phyloP scores from a whole-genome alignment of 2,888 invertebrate genomes.

The Acanthosepion pharaonis region DNA sequence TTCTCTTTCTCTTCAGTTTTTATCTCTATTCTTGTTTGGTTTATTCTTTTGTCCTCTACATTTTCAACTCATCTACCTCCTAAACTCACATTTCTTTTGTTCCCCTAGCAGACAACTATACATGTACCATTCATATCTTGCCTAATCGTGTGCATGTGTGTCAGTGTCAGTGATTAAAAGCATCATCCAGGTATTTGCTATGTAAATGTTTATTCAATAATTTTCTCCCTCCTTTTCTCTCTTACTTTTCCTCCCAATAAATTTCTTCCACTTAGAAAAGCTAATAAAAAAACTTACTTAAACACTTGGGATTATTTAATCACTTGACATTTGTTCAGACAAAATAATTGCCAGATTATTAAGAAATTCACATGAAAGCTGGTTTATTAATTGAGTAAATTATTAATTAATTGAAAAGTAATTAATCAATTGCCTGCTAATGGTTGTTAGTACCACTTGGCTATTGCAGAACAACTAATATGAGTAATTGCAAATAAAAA shows the following conservation, averaged over 20 bases:
- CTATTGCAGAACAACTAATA: neutral
- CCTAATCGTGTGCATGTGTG: neutral
- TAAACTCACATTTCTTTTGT: neutral
- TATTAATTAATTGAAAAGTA: slow-evolving; percentile 2
- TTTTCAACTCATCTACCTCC: neutral
- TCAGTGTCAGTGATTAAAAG: neutral
- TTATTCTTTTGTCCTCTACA: neutral
- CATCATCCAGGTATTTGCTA: neutral
- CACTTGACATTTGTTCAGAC: neutral
- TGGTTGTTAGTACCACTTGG: neutral
- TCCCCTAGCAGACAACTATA: neutral
- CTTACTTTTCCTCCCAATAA: neutral
- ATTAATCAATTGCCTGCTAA: neutral
- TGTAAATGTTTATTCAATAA: neutral
- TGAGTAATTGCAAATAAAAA: too few relatives aligned
- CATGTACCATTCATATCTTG: neutral
- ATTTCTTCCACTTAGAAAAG: neutral
- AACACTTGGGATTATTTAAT: neutral
- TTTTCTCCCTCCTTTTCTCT: neutral
- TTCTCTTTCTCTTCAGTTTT: neutral
- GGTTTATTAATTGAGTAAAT: slow-evolving; percentile 23
- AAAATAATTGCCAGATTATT: slow-evolving; percentile 4
- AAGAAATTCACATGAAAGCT: neutral
- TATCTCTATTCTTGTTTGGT: neutral
- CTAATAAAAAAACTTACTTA: neutral